phyloP scores from a whole-genome alignment of 2,888 invertebrate species.

The Dyspetes luteomarginatus region DNA sequence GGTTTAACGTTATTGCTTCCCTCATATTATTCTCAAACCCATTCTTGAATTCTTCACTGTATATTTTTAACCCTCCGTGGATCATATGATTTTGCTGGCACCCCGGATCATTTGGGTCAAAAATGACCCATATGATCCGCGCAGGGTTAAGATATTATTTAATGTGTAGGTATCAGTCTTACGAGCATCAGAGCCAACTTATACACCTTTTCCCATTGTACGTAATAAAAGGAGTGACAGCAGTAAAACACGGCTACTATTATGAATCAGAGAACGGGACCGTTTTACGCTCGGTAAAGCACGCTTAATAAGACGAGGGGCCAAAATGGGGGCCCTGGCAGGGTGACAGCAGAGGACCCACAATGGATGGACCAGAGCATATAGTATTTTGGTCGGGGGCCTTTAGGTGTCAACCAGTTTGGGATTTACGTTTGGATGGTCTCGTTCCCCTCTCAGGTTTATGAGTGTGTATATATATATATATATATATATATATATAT shows the following conservation, averaged over 20 bases:
- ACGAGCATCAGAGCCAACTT: conserved; percentile 5
- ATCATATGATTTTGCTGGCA: no score
- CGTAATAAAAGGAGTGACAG: conserved; percentile 72
- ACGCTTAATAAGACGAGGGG: conserved; percentile 68
- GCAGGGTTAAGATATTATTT: no score
- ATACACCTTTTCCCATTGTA: conserved; percentile 40
- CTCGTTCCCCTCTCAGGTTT: conserved; percentile 55
- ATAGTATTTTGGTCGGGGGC: conserved; percentile 66
- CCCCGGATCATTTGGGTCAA: no score
- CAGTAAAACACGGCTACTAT: conserved; percentile 74
- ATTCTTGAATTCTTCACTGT: no score
- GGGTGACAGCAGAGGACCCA: conserved; percentile 31
- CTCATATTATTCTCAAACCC: no score
- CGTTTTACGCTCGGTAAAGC: conserved; percentile 82
- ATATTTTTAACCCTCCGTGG: no score
- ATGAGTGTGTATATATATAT: no score
- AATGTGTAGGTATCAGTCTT: background rate
- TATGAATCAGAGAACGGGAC: conserved; percentile 78
- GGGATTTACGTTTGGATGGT: conserved; percentile 73
- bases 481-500: conserved; percentile 25
- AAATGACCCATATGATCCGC: no score
- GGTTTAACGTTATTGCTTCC: no score
- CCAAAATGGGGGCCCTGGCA: conserved; percentile 20
- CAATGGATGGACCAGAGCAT: conserved; percentile 66
- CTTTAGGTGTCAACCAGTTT: conserved; percentile 78